Base-by-base conservation (phyloP, 2,113 vertebrate species). In the Brachypodius melanocephalos region DNA sequence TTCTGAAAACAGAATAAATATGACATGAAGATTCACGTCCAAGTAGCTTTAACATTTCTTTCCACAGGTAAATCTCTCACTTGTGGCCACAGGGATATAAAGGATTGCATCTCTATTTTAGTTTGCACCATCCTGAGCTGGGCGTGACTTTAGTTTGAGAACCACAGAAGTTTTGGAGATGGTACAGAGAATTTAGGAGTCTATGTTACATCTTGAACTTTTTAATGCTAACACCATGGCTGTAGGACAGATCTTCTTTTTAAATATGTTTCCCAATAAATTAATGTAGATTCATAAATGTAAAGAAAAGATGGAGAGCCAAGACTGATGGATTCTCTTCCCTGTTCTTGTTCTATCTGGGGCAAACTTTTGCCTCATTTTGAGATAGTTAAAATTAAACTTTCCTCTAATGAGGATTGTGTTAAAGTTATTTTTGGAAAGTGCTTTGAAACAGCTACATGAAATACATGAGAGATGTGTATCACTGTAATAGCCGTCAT, bases 1-100 rank as follows among this genome's bases (percentile, higher is more conserved):
- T 96, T 79, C 34, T 82, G 45, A 46, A 86, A 52, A 1, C 43
- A 61, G 43, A 54, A 8, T 46, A 75, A 78, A 73, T 34, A 14
- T 2, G 5, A 17, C 17, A 28, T 0, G 1, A 57, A 34, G 58
- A 0, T 0, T 66, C 51, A 46, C 17, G 6, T 55, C 22, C 54
- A 28, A 85, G 52, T 9, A 65, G 42, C 36, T 81, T 68, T 48
- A 89, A 26, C 8, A 14, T 20, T 61, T 91, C 6, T 72, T 61
- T 55, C 43, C 4, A 1, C 59, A 46, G 25, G 21, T 49, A 73
- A 61, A 52, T 76, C 42, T 65, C 42, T 57, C 24, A 2, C 8
- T 40, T 49, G 32, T 77, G 76, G 20, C 36, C 29, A 20, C 22
- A 51, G 52, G 26, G 25, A 8, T 29, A 14, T n/a, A 25, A 57